Conservation (phyloP, 1,140 invertebrate genomes). For the Polypedilum pembai region DNA sequence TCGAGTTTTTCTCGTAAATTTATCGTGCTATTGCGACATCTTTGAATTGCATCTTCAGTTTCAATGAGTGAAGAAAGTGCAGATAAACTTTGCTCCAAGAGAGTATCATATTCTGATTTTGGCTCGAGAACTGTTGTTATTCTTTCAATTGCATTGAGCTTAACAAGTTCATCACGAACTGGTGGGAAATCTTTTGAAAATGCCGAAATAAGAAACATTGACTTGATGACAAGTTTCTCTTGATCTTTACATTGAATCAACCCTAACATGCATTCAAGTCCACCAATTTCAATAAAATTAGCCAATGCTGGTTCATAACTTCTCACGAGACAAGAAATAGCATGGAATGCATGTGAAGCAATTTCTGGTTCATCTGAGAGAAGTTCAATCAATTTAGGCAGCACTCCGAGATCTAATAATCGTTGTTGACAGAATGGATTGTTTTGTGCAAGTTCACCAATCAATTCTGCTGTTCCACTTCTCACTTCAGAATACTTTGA, state of each 20-base stretch:
- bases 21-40: neutral
- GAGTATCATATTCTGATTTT: neutral
- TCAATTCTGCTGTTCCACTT: slow-evolving; percentile 49
- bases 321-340: slow-evolving; percentile 51
- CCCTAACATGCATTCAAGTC: slow-evolving; percentile 30
- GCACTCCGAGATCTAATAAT: slow-evolving; percentile 46
- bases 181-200: slow-evolving; percentile 30
- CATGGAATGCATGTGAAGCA: slow-evolving; percentile 53
- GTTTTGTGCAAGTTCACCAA: slow-evolving; percentile 57
- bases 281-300: slow-evolving; percentile 31
- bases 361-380: slow-evolving; percentile 47
- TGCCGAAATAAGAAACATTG: slow-evolving; percentile 32
- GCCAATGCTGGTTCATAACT: slow-evolving; percentile 32
- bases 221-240: slow-evolving; percentile 30
- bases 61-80: neutral
- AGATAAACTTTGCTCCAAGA: neutral
- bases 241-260: slow-evolving; percentile 29
- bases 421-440: slow-evolving; percentile 56
- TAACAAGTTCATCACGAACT: slow-evolving; percentile 27
- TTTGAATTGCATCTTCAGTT: neutral
- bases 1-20: neutral
- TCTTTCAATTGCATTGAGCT: slow-evolving; percentile 28
- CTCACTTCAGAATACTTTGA: slow-evolving; percentile 47
- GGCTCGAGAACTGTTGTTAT: slow-evolving; percentile 6
- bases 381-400: slow-evolving; percentile 48